Base-by-base conservation (phyloP, 2,888 invertebrate genomes). In the Eupithecia dodoneata region DNA sequence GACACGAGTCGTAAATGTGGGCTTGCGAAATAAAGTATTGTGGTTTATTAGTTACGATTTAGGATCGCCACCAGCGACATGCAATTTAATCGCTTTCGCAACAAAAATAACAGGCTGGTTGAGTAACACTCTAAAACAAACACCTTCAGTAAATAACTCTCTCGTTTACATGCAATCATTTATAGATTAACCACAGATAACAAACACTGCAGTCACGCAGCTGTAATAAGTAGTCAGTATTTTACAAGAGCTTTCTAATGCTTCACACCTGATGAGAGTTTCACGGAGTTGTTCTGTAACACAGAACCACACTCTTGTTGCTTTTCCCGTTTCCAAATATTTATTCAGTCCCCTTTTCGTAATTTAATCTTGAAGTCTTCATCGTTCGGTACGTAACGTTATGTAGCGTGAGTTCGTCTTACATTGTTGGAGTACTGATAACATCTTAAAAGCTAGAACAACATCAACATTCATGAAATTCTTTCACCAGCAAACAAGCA, bases 141-240 rank as follows among this genome's bases (percentile, higher is more conserved):
- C 76, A 77, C 72, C 30, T 74, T 71, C 63, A 72, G 72, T 71
- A 78, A 76, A 78, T 72, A 80, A 81, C 75, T 79, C 78, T 77
- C 77, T 78, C 79, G 78, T 79, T 76, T 79, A 71, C 76, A 76
- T 74, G 79, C 81, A 77, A 82, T 82, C 81, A 82, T 79, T 80
- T 76, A 78, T 73, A 78, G 79, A 81, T 82, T 81, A 80, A 80
- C 76, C 72, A 78, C 80, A 78, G 82, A 79, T 78, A 74, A 74
- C 76, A 76, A 76, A 72, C 75, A 74, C 55, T 79, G 78, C 71
- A 76, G 80, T 79, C 79, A 79, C 77, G 80, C 73, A 74, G 42
- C 63, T 70, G 45, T 69, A 69, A 65, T 44, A 30, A 30, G 30
- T 30, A 71, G 71, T 71, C 72, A 73, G 69, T 66, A 75, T 76